phyloP scores from a whole-genome alignment of 2,113 vertebrate species.

The Chaenocephalus aceratus region DNA sequence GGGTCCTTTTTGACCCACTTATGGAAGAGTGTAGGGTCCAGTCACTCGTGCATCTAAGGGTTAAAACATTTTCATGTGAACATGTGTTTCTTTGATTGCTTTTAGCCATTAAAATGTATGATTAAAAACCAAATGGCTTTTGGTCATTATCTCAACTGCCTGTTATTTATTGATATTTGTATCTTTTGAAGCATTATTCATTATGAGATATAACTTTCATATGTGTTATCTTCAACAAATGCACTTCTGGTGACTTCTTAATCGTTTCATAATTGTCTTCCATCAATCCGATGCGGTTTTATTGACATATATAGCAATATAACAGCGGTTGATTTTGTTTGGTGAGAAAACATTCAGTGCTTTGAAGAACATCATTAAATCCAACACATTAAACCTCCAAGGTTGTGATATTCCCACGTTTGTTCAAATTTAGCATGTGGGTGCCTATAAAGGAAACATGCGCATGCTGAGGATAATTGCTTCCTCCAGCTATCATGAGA shows the following conservation, averaged over 20 bases:
- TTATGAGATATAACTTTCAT: background rate
- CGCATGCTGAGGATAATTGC: constrained; percentile 57
- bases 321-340: constrained; percentile 6
- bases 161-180: background rate
- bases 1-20: no score
- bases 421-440: constrained; percentile 62
- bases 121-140: background rate
- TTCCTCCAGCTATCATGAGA: constrained; percentile 63
- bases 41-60: no score
- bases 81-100: background rate
- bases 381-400: constrained; percentile 34
- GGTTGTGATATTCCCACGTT: constrained; percentile 60
- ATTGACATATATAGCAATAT: constrained; percentile 23
- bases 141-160: background rate
- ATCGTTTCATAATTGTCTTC: background rate
- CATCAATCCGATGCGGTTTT: constrained; percentile 21
- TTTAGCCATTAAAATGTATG: background rate
- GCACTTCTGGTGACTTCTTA: constrained; percentile 1
- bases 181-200: background rate
- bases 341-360: constrained; percentile 11
- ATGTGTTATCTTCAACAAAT: constrained; percentile 8
- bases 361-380: constrained; percentile 55
- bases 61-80: no score
- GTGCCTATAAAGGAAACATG: constrained; percentile 53
- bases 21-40: no score